Evolutionary conservation across 2,113 vertebrate species (phyloP), one percentile per base, ranked within the genome.

Genomic region (Myrmophylax atrothorax): DNA sequence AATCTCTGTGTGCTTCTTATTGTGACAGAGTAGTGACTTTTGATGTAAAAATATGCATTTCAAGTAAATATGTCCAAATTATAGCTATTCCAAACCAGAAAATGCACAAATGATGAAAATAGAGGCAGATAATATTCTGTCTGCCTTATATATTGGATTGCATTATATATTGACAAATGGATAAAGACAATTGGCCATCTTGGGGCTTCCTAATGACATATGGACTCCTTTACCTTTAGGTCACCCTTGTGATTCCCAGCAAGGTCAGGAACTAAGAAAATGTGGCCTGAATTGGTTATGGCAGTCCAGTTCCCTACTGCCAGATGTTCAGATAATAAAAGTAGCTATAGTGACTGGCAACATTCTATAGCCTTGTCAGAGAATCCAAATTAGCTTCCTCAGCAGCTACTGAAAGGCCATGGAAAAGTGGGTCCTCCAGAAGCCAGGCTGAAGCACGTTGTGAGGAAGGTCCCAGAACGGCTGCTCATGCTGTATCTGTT

Each of bases 271-370:
- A 53, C 56, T 47, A 76, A 58, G 46, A 86, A 90, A 95, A 87
- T 64, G 44, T 68, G 37, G 64, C 40, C 63, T 88, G 73, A 88
- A 88, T 84, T 78, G 49, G 31, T 29, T 29, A 60, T 72, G 46
- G n/a, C 40, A 68, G n/a, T 72, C 64, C 44, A 72, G 25, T 72
- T 81, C 31, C 42, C 80, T 77, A 59, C 24, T 83, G 47, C 59
- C 90, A 94, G 92, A 90, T 95, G 93, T 96, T 96, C 85, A 63
- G 73, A 67, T 78, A 89, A 90, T 93, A 88, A 94, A 97, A 92
- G 62, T 74, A 67, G 72, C 68, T 81, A 31, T 49, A 56, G 55
- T 70, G 53, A 74, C 59, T 84, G 76, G 56, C 68, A 92, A 12
- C 9, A 64, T n/a, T 46, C 66, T 49, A 22, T 23, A 66, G 49